These are phyloP conservation scores for Brachypodius melanocephalos DNA, from an alignment of 2,113 vertebrate species.

Conservation along the genomic window DNA sequence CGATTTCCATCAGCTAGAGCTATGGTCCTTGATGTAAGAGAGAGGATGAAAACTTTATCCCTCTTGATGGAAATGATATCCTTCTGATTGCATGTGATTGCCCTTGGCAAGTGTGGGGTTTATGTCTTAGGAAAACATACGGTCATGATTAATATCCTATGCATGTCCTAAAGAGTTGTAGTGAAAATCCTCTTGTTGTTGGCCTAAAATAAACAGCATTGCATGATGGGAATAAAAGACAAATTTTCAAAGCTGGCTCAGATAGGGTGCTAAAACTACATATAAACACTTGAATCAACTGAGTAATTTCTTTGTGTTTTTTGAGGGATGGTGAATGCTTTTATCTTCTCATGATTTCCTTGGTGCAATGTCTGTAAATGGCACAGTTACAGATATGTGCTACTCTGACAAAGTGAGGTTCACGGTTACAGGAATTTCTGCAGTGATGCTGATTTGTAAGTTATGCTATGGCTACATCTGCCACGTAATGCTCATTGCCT, in stretches of 20 bases:
- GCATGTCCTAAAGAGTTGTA: not conserved
- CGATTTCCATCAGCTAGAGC: not conserved
- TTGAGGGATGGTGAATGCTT: not conserved
- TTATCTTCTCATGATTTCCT: not conserved
- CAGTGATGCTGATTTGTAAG: conserved; percentile 3
- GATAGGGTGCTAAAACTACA: not conserved
- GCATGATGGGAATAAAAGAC: not conserved
- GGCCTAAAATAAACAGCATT: not conserved
- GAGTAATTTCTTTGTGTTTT: not conserved
- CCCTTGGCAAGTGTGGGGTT: not conserved
- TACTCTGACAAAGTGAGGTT: not conserved
- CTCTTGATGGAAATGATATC: not conserved
- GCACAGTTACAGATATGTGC: not conserved
- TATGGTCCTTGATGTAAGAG: not conserved
- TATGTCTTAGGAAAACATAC: not conserved
- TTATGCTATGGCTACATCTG: conserved; percentile 1
- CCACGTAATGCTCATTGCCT: not conserved
- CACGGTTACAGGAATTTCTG: not conserved
- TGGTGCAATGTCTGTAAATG: not conserved
- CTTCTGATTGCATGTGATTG: not conserved
- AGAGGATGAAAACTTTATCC: not conserved
- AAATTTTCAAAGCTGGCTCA: not conserved
- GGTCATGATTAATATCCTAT: not conserved
- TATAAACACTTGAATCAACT: not conserved
- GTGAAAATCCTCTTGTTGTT: not conserved